A percentile compares a stretch with the other conserved stretches of the same genome.
These are phyloP conservation scores for Bombus confusus DNA, from an alignment of 1,140 invertebrate species.

Conservation along the genomic window DNA sequence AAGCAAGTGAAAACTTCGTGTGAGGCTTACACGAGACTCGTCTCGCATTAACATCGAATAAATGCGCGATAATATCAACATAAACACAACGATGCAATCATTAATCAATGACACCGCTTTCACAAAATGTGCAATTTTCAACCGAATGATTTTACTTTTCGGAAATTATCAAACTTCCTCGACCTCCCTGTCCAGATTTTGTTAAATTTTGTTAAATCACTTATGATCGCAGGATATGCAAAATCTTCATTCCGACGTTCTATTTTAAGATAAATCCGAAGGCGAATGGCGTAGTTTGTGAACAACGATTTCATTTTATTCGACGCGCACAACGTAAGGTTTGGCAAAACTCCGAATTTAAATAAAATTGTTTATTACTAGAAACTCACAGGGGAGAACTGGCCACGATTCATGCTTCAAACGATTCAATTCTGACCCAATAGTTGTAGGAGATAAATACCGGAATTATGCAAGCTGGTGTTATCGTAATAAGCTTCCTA, in stretches of 20 bases:
- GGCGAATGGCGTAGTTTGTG: neutral
- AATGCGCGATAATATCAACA: neutral
- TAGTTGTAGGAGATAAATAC: neutral
- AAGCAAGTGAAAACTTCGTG: slow-evolving; percentile 28
- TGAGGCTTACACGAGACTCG: neutral
- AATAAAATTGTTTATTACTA: slow-evolving; percentile 15
- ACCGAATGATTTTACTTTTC: neutral
- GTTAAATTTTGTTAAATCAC: neutral
- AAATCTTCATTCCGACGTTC: neutral
- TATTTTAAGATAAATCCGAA: neutral
- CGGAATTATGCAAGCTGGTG: neutral
- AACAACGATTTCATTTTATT: neutral
- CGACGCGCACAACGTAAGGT: neutral
- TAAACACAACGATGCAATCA: slow-evolving; percentile 1
- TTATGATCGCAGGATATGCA: neutral
- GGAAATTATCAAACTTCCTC: neutral
- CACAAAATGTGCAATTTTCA: neutral
- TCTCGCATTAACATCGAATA: slow-evolving; percentile 11
- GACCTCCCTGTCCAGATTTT: neutral
- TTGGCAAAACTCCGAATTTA: slow-evolving; percentile 8
- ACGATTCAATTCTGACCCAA: slow-evolving; percentile 7
- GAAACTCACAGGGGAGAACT: neutral
- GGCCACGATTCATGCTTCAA: neutral
- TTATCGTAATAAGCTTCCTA: neutral
- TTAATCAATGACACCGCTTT: slow-evolving; percentile 4